These are phyloP conservation scores for Sphenopsis melanotis DNA, from an alignment of 2,797 vertebrate species.

Conservation along the genomic window DNA sequence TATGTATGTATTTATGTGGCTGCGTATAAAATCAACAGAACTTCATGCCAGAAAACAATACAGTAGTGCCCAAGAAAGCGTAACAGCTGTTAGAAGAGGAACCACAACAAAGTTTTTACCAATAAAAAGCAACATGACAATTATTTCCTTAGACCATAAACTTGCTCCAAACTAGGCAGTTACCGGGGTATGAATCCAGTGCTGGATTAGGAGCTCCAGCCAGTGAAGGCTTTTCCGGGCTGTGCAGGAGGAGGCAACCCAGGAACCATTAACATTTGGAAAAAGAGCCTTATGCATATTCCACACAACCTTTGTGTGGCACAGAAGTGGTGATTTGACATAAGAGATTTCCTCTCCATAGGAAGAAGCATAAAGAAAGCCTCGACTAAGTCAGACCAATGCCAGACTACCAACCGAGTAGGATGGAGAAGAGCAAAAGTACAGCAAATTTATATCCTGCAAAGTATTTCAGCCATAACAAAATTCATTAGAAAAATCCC, in stretches of 20 bases:
- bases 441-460: not conserved
- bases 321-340: not conserved
- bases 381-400: not conserved
- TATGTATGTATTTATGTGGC: accelerated
- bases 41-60: not conserved
- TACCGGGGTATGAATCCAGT: not conserved
- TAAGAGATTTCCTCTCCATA: not conserved
- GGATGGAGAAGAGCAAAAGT: not conserved
- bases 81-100: not conserved
- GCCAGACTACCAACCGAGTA: not conserved
- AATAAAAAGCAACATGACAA: not conserved
- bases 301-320: not conserved
- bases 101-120: not conserved
- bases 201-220: not conserved
- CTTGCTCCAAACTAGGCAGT: not conserved
- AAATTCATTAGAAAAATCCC: not conserved
- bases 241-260: not conserved
- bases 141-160: not conserved
- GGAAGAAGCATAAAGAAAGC: not conserved
- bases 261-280: not conserved
- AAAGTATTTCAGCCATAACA: not conserved
- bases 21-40: not conserved
- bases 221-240: not conserved
- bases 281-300: not conserved
- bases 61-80: accelerated